Evolutionary conservation across 2,113 vertebrate species (phyloP).

Genomic region (Argyrosomus japonicus): DNA sequence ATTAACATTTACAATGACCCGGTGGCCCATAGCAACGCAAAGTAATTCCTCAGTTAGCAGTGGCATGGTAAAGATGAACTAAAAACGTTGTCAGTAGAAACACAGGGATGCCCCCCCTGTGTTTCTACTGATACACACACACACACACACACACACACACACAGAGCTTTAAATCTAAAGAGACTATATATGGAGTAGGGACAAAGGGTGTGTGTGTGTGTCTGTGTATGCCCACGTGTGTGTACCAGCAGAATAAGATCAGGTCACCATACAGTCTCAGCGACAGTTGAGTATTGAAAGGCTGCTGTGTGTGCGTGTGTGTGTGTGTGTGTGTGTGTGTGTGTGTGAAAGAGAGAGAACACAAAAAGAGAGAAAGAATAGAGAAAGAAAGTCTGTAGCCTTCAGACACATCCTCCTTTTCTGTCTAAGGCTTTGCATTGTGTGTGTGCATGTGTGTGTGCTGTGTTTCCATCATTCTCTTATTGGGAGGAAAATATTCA

Average conservation of each 20-base stretch:
- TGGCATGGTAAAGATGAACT: not conserved
- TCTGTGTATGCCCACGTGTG: conserved; percentile 45
- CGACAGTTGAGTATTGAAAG: conserved; percentile 83
- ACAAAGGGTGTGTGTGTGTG: conserved; percentile 64
- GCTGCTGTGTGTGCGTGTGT: conserved; percentile 73
- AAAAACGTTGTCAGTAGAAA: conserved; percentile 35
- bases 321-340: too few relatives aligned
- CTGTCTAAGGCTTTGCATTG: conserved; percentile 36
- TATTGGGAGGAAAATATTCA: too few relatives aligned
- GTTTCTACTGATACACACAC: conserved; percentile 9
- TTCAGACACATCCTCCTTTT: conserved; percentile 52
- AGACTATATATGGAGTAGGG: conserved; percentile 40
- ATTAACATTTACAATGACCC: too few relatives aligned
- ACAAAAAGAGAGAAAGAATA: conserved; percentile 54
- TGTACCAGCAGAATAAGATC: conserved; percentile 82
- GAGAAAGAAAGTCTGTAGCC: conserved; percentile 69
- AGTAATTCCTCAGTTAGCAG: conserved; percentile 38
- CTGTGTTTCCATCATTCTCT: not conserved
- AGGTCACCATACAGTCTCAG: conserved; percentile 82
- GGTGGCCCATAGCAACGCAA: not conserved
- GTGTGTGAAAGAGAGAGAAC: not conserved
- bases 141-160: too few relatives aligned
- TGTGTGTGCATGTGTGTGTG: not conserved
- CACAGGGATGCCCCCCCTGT: too few relatives aligned
- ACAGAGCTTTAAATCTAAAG: conserved; percentile 48